Evolutionary conservation across 2,888 invertebrate species (phyloP), one percentile per base, ranked within the genome.

Genomic region (Conus canariensis): DNA sequence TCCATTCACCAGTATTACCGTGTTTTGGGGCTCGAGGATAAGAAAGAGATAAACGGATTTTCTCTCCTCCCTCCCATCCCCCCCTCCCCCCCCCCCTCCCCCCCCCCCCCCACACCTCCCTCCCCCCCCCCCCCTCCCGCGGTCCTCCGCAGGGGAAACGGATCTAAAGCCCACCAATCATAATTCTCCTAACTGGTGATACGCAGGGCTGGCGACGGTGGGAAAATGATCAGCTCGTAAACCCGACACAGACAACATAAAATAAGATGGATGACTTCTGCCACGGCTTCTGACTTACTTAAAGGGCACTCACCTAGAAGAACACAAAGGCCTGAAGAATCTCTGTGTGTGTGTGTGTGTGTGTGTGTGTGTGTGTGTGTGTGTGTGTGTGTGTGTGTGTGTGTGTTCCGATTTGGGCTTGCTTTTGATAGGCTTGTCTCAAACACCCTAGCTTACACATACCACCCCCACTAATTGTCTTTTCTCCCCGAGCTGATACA

Each of bases 31-130:
- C 9, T 56, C 14, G 9, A 22, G 56, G 58, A 83, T 83, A 83
- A 83, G 82, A 56, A 58, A 58, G 58, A 58, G 82, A 83, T 83
- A 83, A 83, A 83, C 58, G 82, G 82, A 80, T 80, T 80, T 74
- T 74, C n/a, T 64, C 64, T 64, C 60, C 60, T 64, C 16, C 16
- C 70, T 19, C 8, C 22, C 70, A 70, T 0, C 19, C 22, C 19
- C n/a, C 16, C 70, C 7, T 7, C 60, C 60, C 16, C 10, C 60
- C 60, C 12, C 0, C 6, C 10, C 60, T 5, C 16, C 60, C 6
- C 60, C 60, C 60, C 16, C 60, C 60, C 10, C 10, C 60, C 7
- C 60, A 60, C 60, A 60, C 9, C 60, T 2, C 60, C 16, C 60
- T 7, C 6, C 1, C 60, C 60, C 3, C 14, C 19, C 22, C 6